These are phyloP conservation scores for Hiodon alosoides DNA, from an alignment of 2,113 vertebrate genomes.

Conservation along the genomic window DNA sequence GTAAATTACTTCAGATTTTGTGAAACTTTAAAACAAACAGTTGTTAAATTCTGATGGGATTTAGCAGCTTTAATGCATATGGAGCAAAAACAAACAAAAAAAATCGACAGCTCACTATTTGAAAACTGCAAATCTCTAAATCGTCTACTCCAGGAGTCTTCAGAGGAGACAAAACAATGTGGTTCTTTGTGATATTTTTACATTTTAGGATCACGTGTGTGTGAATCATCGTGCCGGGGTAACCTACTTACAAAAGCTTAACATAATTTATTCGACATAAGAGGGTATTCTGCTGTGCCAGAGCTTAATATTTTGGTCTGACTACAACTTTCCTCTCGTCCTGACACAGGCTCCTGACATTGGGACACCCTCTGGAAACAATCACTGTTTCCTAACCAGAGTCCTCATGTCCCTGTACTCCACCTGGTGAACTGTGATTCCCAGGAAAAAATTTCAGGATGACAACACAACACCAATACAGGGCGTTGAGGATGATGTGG, in stretches of 20 bases:
- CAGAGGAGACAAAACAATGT: conserved; percentile 26
- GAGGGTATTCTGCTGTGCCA: conserved; percentile 17
- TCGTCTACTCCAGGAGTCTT: neutral
- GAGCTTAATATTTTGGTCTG: conserved; percentile 22
- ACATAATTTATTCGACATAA: conserved; percentile 38
- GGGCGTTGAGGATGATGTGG: no score
- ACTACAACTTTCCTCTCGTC: conserved; percentile 36
- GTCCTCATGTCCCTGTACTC: conserved; percentile 9
- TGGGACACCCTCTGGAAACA: conserved; percentile 28
- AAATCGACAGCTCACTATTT: neutral
- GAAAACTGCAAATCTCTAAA: conserved; percentile 5
- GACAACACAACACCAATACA: no score
- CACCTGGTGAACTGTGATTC: neutral
- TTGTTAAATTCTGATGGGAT: no score
- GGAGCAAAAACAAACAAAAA: neutral
- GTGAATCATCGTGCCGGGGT: conserved; percentile 41
- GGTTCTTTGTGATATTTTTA: conserved; percentile 43
- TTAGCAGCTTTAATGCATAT: neutral
- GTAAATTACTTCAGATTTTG: no score
- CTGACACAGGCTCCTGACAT: conserved; percentile 19
- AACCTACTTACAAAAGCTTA: conserved; percentile 34
- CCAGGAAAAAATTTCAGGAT: no score
- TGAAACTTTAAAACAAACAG: no score
- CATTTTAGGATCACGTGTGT: conserved; percentile 33
- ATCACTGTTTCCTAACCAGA: conserved; percentile 29